These are phyloP conservation scores for Momotus momota DNA, from an alignment of 2,797 vertebrate genomes.

Conservation along the genomic window DNA sequence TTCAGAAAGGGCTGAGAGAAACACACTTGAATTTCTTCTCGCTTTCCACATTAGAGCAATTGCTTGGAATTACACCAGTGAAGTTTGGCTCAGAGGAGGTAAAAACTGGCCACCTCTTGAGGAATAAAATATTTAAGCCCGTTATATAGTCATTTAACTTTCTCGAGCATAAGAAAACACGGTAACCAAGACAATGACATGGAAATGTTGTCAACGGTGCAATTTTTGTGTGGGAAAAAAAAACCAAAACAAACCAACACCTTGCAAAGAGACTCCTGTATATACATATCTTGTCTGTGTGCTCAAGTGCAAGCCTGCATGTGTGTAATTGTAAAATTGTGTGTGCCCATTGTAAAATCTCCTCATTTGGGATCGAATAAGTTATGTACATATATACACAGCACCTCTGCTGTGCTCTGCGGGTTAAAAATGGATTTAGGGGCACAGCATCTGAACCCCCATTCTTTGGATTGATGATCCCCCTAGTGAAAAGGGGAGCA, in stretches of 20 bases:
- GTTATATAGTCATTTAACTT: neutral
- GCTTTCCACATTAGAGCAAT: neutral
- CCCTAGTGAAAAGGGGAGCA: neutral
- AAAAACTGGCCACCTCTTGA: neutral
- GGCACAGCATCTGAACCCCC: neutral
- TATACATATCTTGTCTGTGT: neutral
- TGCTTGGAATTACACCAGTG: neutral
- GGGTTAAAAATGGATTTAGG: fast-evolving
- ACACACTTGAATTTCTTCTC: slow-evolving; percentile 11
- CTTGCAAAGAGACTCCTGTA: neutral
- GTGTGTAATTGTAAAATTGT: neutral
- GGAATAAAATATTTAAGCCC: neutral
- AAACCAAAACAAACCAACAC: neutral
- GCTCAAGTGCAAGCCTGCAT: neutral
- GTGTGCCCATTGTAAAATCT: neutral
- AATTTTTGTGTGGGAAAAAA: neutral
- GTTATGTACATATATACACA: neutral
- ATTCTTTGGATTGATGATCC: neutral
- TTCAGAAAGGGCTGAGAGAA: slow-evolving; percentile 34
- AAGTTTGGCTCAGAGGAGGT: slow-evolving; percentile 29
- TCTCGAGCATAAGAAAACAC: neutral
- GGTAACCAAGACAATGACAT: neutral
- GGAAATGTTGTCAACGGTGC: neutral
- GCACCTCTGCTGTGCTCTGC: neutral
- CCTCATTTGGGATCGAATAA: neutral